Percentiles rank a stretch among this genome's conserved stretches.
phyloP scores from a whole-genome alignment of 2,113 vertebrate genomes.

The Nannobrachium achirus region DNA sequence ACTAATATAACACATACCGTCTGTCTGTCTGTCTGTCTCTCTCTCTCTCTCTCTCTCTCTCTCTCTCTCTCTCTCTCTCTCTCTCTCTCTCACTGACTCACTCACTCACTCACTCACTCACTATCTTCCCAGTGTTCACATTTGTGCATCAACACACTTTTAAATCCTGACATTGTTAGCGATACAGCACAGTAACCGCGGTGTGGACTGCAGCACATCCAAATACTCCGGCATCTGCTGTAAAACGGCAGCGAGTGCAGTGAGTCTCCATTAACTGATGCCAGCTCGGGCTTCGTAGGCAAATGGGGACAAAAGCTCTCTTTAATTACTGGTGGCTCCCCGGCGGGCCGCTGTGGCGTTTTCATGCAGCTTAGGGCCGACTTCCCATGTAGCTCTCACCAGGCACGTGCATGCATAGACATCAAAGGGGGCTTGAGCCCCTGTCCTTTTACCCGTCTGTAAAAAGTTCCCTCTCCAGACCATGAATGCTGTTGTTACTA shows the following conservation, averaged over 20 bases:
- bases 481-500: too few relatives aligned
- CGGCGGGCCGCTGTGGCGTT: constrained; percentile 57
- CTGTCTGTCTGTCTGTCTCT: not conserved
- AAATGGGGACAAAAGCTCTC: constrained; percentile 66
- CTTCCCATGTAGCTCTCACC: constrained; percentile 51
- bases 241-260: constrained; percentile 22
- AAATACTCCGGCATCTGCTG: constrained; percentile 4
- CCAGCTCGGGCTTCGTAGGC: constrained; percentile 53
- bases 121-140: constrained; percentile 27
- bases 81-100: not conserved
- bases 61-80: not conserved
- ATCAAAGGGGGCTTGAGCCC: constrained; percentile 25
- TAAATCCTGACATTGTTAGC: constrained; percentile 16
- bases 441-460: too few relatives aligned
- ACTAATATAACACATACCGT: not conserved
- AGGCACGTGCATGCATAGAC: constrained; percentile 47
- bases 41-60: not conserved
- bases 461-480: too few relatives aligned
- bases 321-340: constrained; percentile 71
- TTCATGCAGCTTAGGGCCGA: constrained; percentile 64
- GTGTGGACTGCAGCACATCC: not conserved
- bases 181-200: too few relatives aligned
- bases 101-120: not conserved
- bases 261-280: constrained; percentile 62
- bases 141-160: constrained; percentile 29